These are phyloP conservation scores for Meghimatium bilineatum DNA, from an alignment of 2,888 invertebrate genomes.

Conservation along the genomic window DNA sequence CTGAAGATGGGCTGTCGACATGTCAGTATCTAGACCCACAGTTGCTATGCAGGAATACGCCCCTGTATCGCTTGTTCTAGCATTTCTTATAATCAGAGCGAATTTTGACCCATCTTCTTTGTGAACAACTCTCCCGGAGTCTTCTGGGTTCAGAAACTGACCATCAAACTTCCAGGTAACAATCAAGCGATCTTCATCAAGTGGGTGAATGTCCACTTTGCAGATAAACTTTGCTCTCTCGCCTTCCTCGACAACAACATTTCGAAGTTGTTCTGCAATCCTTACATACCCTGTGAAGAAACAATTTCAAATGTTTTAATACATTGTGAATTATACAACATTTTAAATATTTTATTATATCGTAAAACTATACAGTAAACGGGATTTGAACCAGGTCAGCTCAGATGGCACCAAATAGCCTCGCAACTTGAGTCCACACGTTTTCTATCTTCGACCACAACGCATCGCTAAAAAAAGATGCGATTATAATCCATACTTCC, in stretches of 20 bases:
- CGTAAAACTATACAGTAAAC: too few relatives aligned
- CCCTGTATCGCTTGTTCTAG: constrained; percentile 60
- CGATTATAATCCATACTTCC: too few relatives aligned
- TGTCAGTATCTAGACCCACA: constrained; percentile 59
- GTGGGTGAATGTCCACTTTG: constrained; percentile 54
- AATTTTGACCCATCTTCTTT: constrained; percentile 58
- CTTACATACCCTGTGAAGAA: constrained; percentile 49
- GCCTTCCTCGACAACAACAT: constrained; percentile 54
- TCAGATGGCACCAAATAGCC: too few relatives aligned
- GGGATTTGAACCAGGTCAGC: too few relatives aligned
- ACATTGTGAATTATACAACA: not conserved
- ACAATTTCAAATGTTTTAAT: not conserved
- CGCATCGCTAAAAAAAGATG: too few relatives aligned
- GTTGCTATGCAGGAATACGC: constrained; percentile 66
- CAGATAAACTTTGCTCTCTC: constrained; percentile 57
- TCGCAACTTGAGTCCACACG: too few relatives aligned
- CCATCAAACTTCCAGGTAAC: constrained; percentile 68
- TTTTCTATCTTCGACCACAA: too few relatives aligned
- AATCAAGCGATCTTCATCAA: constrained; percentile 49
- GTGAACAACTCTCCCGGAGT: constrained; percentile 56
- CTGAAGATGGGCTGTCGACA: constrained; percentile 59
- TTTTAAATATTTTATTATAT: not conserved
- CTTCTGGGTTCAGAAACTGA: constrained; percentile 52
- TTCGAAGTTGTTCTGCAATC: constrained; percentile 55
- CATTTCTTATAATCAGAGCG: constrained; percentile 60